Evolutionary conservation across 2,797 vertebrate species (phyloP), one percentile per base, ranked within the genome.

Genomic region (Periparus ater): DNA sequence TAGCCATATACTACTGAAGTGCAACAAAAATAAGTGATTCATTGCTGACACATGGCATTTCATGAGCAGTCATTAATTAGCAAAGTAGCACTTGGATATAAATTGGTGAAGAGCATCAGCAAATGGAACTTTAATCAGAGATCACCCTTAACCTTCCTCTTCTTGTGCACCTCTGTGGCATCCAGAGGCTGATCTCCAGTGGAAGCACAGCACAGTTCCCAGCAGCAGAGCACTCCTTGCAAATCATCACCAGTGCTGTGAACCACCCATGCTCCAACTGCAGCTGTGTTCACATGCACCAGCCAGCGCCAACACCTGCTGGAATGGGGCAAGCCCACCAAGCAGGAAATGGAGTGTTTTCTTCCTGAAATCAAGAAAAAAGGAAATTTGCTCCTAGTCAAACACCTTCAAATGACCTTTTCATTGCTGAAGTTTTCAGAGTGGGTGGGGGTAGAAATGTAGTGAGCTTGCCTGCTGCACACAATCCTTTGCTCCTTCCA

Each of bases 21-120:
- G 94, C 90, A 96, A 96, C 96, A 95, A 83, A 98, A 95, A 81
- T 97, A 98, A 98, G 96, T 98, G 97, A 98, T 97, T 98, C 97
- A 97, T 95, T 97, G 98, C 98, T 98, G 97, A 98, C 97, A 97
- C 97, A 75, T 89, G 95, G 96, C 91, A 95, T 98, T 98, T 98
- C 98, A 97, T 88, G 91, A 97, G 89, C 93, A 97, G 95, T 65
- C 97, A 97, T 98, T 98, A 97, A 98, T 98, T 98, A 98, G 93
- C 85, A 91, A 96, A 96, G 93, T 82, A 97, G 89, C 90, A 93
- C 96, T 97, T 95, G 91, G 97, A 96, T 95, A 97, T 92, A 98
- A 97, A 98, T 96, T 97, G 90, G 95, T 85, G 93, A 97, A 95
- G 96, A 97, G 91, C 93, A 94, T 93, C 93, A 89, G 94, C 93